Evolutionary conservation across 2,113 vertebrate genomes (phyloP).

Genomic region (Grantiella picta): DNA sequence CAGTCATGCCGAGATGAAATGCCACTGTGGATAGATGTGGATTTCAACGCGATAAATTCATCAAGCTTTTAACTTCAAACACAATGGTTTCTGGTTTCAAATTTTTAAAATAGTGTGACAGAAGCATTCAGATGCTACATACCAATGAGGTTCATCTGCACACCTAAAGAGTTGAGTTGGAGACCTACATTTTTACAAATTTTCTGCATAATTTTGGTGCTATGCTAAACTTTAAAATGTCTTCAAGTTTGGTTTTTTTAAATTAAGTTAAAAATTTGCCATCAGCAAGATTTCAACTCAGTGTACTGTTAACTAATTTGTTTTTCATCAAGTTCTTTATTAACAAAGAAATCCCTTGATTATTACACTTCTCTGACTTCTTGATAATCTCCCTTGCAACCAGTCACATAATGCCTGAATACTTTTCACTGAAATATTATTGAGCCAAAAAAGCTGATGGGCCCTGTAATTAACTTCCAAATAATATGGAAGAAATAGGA

Average conservation of each 20-base stretch:
- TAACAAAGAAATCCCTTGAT: conserved; percentile 72
- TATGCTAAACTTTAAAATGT: neutral
- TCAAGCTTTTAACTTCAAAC: neutral
- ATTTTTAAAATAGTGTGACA: neutral
- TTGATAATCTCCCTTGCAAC: conserved; percentile 69
- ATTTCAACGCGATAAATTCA: neutral
- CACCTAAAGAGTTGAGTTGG: neutral
- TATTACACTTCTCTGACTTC: conserved; percentile 73
- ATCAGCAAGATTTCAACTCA: conserved; percentile 63
- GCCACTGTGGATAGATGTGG: neutral
- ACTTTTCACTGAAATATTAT: conserved; percentile 64
- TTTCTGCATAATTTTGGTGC: neutral
- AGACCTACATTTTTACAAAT: neutral
- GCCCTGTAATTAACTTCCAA: conserved; percentile 71
- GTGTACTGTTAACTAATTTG: conserved; percentile 71
- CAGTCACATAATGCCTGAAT: conserved; percentile 69
- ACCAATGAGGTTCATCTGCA: neutral
- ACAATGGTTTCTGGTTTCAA: neutral
- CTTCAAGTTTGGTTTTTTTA: neutral
- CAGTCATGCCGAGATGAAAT: neutral
- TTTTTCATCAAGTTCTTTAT: conserved; percentile 75
- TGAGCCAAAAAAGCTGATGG: conserved; percentile 63
- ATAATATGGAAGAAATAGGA: conserved; percentile 57
- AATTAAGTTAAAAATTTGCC: conserved; percentile 55
- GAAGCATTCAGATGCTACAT: neutral